Evolutionary conservation across 2,888 invertebrate genomes (phyloP), one percentile per base, ranked within the genome.

Genomic region (Acrocera orbiculus): DNA sequence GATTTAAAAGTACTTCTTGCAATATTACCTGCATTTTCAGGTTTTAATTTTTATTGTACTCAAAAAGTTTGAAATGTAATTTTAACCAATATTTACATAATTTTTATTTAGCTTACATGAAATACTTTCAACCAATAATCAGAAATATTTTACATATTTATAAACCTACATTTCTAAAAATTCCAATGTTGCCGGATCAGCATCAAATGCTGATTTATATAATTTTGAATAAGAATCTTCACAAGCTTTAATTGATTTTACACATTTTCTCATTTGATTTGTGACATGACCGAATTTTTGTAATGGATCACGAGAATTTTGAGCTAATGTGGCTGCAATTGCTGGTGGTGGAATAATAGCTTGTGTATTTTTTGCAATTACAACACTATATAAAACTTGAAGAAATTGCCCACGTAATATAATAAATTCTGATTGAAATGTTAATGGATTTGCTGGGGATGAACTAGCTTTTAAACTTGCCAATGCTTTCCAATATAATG

Each of bases 331-430:
- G 3, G 78, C 73, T 1, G 92, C 89, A 35, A 90, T 85, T 1
- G 90, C 90, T 1, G 92, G 89, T 24, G 92, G 89, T 17, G 92
- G 93, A 37, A 87, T 85, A 38, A 89, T 82, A 49, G 83, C 82
- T 40, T 61, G 61, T 0, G 65, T 64, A 11, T 65, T 54, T 42
- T 62, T 52, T 0, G 64, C 64, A 0, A 58, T 57, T 2, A 60
- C 61, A 0, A 60, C 54, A 35, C 53, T 47, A 6, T 54, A 54
- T 1, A 67, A 50, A 1, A 68, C 65, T 41, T 80, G 76, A 5
- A 90, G 62, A 49, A 81, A 76, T 47, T 72, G 73, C 1, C 76
- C 76, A 1, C 90, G 68, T 24, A 87, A 67, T 40, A 73, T 69
- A 14, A 79, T 67, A 52, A 78, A 85, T 51, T 82, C 81, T 26